Base-by-base conservation (phyloP, 1,140 invertebrate genomes). In the Cephus cinctus region DNA sequence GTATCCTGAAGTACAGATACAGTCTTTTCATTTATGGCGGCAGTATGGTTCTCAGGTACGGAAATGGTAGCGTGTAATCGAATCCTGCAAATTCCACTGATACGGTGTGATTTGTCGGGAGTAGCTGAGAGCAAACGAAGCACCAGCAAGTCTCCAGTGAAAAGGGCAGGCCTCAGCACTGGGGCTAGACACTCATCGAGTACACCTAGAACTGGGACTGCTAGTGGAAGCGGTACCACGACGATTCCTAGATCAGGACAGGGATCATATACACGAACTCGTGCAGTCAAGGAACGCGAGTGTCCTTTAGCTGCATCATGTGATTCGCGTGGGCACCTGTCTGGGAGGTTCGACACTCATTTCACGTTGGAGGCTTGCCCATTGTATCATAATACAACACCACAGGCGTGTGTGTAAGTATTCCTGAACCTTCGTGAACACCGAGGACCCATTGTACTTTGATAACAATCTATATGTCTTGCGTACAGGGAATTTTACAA, bases 341-440 rank as follows among this genome's bases (percentile, higher is more conserved):
- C 88, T n/a, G 92, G 94, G 19, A 84, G 84, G 65, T 80, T 86
- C 54, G 83, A 89, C 6, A 83, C 81, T 16, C 94, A 97, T 76
- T 92, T 94, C 67, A 90, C 90, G 2, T 77, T 90, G 32, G 88
- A 92, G 65, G 88, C 90, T 8, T 97, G 94, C 69, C 94, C 93
- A 4, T 63, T 87, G 4, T 97, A 90, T 74, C 94, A 97, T 67
- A 96, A 96, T 76, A 86, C 87, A 47, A 89, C 90, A 9, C 76
- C 83, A 8, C 85, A 87, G 48, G 86, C 89, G 70, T 96, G 93
- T 69, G 86, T 88, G 76, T 89, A 87, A 67, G 80, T 81, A n/a
- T n/a, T n/a, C n/a, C n/a, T n/a, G n/a, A n/a, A n/a, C n/a, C n/a
- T n/a, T n/a, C n/a, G n/a, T n/a, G n/a, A n/a, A n/a, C n/a, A n/a